Conservation (phyloP, 2,113 vertebrate genomes). For the Limanda limanda region DNA sequence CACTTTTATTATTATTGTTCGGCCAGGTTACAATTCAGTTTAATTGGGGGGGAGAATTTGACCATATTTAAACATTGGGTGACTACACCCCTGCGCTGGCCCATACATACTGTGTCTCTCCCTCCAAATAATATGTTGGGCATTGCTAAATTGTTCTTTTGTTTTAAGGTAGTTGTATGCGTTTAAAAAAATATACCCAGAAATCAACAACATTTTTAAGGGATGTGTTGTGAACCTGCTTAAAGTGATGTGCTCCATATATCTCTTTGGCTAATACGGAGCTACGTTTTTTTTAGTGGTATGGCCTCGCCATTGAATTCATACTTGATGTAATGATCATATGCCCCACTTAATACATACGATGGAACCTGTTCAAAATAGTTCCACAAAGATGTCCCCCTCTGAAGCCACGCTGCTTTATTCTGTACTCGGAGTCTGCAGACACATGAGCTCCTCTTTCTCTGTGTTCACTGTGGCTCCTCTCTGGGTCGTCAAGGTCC, state of each 20-base stretch:
- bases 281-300: not conserved
- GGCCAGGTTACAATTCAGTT: too few relatives aligned
- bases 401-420: constrained; percentile 4
- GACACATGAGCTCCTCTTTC: constrained; percentile 1
- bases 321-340: not conserved
- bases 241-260: constrained; percentile 10
- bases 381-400: not conserved
- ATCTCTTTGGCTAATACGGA: constrained; percentile 14
- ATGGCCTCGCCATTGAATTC: not conserved
- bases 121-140: too few relatives aligned
- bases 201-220: too few relatives aligned
- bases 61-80: too few relatives aligned
- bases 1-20: too few relatives aligned
- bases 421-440: not conserved
- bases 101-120: too few relatives aligned
- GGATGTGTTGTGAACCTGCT: too few relatives aligned
- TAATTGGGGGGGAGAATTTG: too few relatives aligned
- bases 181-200: too few relatives aligned
- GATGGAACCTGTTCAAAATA: not conserved
- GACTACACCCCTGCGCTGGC: too few relatives aligned
- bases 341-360: not conserved
- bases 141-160: too few relatives aligned
- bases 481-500: constrained; percentile 36
- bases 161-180: too few relatives aligned
- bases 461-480: constrained; percentile 5